phyloP scores from a whole-genome alignment of 2,113 vertebrate species.

The Trochalopteron elliotii region DNA sequence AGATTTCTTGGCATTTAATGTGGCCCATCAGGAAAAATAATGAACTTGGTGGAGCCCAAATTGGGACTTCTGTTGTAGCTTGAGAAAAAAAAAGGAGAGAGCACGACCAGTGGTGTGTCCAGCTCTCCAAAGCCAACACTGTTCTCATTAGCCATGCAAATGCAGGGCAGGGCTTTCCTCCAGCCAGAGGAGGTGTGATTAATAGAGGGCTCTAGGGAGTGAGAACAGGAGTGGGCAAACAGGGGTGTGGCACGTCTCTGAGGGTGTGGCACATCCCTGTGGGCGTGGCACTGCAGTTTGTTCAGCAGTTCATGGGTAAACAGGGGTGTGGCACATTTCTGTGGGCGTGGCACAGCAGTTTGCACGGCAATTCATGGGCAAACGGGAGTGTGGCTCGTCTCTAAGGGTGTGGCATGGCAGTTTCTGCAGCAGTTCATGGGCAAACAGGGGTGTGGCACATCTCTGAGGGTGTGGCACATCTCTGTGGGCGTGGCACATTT shows the following conservation, averaged over 20 bases:
- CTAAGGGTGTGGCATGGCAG: no score
- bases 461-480: no score
- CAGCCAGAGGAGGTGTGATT: background rate
- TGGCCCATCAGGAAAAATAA: background rate
- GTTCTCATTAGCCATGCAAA: rapidly evolving
- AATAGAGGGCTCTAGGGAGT: background rate
- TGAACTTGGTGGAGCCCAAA: background rate
- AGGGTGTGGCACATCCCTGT: background rate
- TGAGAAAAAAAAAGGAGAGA: background rate
- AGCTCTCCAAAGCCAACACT: background rate
- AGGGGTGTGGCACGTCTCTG: background rate
- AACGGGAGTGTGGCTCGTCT: background rate
- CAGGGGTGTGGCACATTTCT: background rate
- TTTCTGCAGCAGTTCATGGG: no score
- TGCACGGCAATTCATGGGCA: background rate
- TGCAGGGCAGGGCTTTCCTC: background rate
- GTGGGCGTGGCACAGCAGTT: background rate
- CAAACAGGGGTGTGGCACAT: no score
- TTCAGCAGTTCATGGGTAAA: no score
- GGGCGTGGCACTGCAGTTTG: background rate
- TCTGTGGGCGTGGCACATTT: no score
- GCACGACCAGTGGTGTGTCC: rapidly evolving
- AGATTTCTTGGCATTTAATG: background rate
- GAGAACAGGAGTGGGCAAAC: background rate
- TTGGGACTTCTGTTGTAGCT: background rate